Conservation (phyloP, 2,797 vertebrate species). For the Sebastes matsubarae region DNA sequence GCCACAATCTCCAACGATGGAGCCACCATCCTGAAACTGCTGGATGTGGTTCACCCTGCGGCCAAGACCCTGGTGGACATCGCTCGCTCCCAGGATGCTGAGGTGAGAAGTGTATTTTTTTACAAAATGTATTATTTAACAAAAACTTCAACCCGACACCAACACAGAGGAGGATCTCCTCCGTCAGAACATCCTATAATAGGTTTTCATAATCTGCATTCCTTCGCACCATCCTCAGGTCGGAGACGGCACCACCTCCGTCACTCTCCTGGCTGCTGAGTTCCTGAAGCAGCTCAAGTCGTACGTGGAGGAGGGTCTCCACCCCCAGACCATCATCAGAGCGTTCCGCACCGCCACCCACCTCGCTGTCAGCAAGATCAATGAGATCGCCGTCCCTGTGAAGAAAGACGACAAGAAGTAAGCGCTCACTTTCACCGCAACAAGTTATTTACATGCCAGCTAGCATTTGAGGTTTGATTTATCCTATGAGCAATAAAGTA, state of each 20-base stretch:
- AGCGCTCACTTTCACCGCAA: conserved; percentile 60
- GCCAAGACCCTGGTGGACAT: conserved; percentile 98
- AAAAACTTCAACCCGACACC: neutral
- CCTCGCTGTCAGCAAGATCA: conserved; percentile 93
- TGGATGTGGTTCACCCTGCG: conserved; percentile 96
- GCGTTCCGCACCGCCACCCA: conserved; percentile 93
- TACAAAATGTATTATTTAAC: too few species aligned
- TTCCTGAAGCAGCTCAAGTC: conserved; percentile 96
- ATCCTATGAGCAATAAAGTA: neutral
- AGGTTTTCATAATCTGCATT: neutral
- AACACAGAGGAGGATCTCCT: neutral
- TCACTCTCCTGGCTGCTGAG: conserved; percentile 94
- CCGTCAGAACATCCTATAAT: neutral
- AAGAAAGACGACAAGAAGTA: conserved; percentile 93
- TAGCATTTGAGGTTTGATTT: neutral
- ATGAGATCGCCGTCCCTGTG: conserved; percentile 89
- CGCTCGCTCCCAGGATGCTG: conserved; percentile 96
- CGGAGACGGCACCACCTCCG: conserved; percentile 96
- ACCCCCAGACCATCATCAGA: conserved; percentile 98
- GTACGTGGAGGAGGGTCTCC: conserved; percentile 95
- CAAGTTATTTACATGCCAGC: neutral
- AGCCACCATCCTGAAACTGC: conserved; percentile 96
- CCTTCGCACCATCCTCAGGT: conserved; percentile 80
- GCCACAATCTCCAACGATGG: conserved; percentile 98
- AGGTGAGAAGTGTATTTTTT: conserved; percentile 79